A percentile compares a stretch with the other conserved stretches of the same genome.
These are phyloP conservation scores for Nemotelus nigrinus DNA, from an alignment of 2,888 invertebrate species.

Conservation along the genomic window DNA sequence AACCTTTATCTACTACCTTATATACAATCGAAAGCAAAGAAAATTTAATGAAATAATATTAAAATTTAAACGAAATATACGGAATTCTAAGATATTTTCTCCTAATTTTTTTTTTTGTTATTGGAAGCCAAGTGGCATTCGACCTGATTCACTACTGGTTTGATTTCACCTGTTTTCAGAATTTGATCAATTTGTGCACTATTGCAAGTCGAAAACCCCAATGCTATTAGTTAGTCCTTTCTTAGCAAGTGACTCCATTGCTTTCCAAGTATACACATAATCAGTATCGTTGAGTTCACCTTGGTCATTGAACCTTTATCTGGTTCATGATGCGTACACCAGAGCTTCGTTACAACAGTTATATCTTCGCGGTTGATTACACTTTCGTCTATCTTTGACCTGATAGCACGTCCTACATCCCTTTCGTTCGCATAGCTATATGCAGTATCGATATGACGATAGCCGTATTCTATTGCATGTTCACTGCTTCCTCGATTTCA, in stretches of 20 bases:
- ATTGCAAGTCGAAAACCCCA: slow-evolving; percentile 90
- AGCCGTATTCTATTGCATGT: slow-evolving; percentile 78
- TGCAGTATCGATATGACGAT: slow-evolving; percentile 75
- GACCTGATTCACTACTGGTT: slow-evolving; percentile 65
- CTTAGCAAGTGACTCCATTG: slow-evolving; percentile 79
- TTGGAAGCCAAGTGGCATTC: slow-evolving; percentile 73
- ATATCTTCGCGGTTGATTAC: slow-evolving; percentile 74
- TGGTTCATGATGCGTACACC: slow-evolving; percentile 66
- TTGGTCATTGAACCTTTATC: too few relatives aligned
- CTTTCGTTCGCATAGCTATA: slow-evolving; percentile 75
- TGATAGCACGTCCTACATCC: slow-evolving; percentile 74
- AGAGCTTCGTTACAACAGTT: slow-evolving; percentile 69
- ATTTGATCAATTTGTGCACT: slow-evolving; percentile 77
- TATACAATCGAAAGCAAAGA: too few relatives aligned
- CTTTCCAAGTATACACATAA: slow-evolving; percentile 81
- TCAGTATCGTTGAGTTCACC: slow-evolving; percentile 71
- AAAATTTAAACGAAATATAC: too few relatives aligned
- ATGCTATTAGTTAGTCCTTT: slow-evolving; percentile 79
- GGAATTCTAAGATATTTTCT: too few relatives aligned
- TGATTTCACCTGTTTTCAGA: slow-evolving; percentile 71
- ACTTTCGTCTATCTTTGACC: slow-evolving; percentile 72
- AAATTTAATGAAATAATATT: too few relatives aligned
- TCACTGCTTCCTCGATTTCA: slow-evolving; percentile 73
- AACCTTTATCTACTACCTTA: too few relatives aligned
- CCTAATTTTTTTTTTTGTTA: slow-evolving; percentile 67